phyloP scores from a whole-genome alignment of 2,888 invertebrate species.

The Drosophila bunnanda region DNA sequence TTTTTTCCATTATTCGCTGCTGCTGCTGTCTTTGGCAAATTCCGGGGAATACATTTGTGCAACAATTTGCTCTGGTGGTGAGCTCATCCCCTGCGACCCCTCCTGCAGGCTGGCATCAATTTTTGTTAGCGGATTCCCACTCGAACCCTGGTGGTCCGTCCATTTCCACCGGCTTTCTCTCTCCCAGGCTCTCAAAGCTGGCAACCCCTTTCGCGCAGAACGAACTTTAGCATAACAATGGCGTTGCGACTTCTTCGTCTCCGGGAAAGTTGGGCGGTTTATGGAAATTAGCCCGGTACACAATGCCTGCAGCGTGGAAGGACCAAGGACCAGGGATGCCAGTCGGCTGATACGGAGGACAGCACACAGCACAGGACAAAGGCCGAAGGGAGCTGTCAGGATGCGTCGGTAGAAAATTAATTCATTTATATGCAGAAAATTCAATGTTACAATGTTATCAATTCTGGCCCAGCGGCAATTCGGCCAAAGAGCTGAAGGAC shows the following conservation, averaged over 20 bases:
- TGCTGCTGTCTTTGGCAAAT: slow-evolving; percentile 9
- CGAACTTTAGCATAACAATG: slow-evolving; percentile 79
- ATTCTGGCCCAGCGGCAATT: slow-evolving; percentile 68
- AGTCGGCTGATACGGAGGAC: slow-evolving; percentile 33
- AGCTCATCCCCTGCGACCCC: slow-evolving; percentile 62
- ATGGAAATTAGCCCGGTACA: slow-evolving; percentile 76
- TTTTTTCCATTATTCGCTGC: slow-evolving; percentile 40
- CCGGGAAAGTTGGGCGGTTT: slow-evolving; percentile 57
- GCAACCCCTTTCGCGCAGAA: slow-evolving; percentile 61
- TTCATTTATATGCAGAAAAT: slow-evolving; percentile 83
- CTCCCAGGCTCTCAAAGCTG: slow-evolving; percentile 1
- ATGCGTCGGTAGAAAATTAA: slow-evolving; percentile 74
- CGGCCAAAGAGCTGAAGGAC: slow-evolving; percentile 23
- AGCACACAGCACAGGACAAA: slow-evolving; percentile 13
- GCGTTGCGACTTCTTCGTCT: slow-evolving; percentile 69
- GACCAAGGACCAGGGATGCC: slow-evolving; percentile 22
- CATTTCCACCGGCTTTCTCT: background rate
- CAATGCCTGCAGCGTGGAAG: slow-evolving; percentile 58
- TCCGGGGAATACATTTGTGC: slow-evolving; percentile 58
- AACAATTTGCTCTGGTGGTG: slow-evolving; percentile 79
- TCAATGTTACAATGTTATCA: slow-evolving; percentile 80
- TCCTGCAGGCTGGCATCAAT: slow-evolving; percentile 56
- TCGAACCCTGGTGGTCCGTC: slow-evolving; percentile 66
- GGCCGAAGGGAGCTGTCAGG: slow-evolving; percentile 9
- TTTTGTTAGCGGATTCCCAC: slow-evolving; percentile 53